A percentile compares a stretch with the other conserved stretches of the same genome.
These are phyloP conservation scores for Drosophila subquinaria DNA, from an alignment of 2,888 invertebrate genomes.

Conservation along the genomic window DNA sequence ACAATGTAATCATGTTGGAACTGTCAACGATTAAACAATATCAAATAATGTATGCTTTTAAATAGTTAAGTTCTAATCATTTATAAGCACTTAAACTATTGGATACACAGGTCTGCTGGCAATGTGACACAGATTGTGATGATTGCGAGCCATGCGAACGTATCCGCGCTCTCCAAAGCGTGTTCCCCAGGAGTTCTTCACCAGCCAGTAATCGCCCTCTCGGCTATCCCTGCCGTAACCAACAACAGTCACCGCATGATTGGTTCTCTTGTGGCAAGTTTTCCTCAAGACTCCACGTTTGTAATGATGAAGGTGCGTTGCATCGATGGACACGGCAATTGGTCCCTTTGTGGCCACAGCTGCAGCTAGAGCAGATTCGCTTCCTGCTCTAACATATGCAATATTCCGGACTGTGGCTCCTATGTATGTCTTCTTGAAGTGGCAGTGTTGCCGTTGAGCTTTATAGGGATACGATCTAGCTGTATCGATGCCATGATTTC, in stretches of 20 bases:
- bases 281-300: constrained; percentile 92
- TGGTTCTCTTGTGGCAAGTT: constrained; percentile 88
- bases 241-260: constrained; percentile 89
- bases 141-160: constrained; percentile 94
- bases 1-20: constrained; percentile 23
- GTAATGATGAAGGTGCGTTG: constrained; percentile 94
- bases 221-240: constrained; percentile 82
- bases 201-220: constrained; percentile 88
- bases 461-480: constrained; percentile 94
- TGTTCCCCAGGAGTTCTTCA: constrained; percentile 89
- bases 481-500: constrained; percentile 94
- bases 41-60: constrained; percentile 13
- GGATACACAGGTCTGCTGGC: constrained; percentile 93
- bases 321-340: constrained; percentile 94
- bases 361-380: constrained; percentile 89
- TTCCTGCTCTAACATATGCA: constrained; percentile 89
- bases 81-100: constrained; percentile 80
- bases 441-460: constrained; percentile 89
- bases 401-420: constrained; percentile 93
- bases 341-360: constrained; percentile 94
- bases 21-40: constrained; percentile 12
- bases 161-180: constrained; percentile 93
- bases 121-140: constrained; percentile 93
- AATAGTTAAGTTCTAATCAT: background rate
- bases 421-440: constrained; percentile 87